Evolutionary conservation across 1,140 invertebrate species (phyloP).

Genomic region (Bombus balteatus): DNA sequence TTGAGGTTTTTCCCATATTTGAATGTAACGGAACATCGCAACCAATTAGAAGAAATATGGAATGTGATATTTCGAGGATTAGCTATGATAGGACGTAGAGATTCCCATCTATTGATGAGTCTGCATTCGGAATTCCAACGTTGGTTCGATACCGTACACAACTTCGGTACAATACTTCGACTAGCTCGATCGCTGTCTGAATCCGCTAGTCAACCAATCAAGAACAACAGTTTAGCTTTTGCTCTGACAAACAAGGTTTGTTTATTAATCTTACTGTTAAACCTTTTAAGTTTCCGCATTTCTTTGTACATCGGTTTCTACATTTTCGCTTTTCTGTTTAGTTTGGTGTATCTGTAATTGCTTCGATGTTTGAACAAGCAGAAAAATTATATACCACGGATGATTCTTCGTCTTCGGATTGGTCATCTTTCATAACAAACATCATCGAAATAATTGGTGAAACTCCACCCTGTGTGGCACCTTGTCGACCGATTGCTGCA

Average conservation of each 20-base stretch:
- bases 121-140: conserved; percentile 83
- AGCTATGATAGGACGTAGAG: conserved; percentile 82
- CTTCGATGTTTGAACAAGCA: conserved; percentile 77
- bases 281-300: conserved; percentile 17
- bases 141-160: conserved; percentile 76
- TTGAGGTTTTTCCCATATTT: conserved; percentile 84
- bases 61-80: conserved; percentile 82
- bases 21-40: conserved; percentile 78
- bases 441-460: conserved; percentile 72
- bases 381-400: conserved; percentile 71
- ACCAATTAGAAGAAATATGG: conserved; percentile 82
- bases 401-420: conserved; percentile 68
- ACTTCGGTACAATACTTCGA: conserved; percentile 65
- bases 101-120: conserved; percentile 80
- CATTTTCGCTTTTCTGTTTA: conserved; percentile 61
- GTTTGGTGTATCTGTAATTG: conserved; percentile 80
- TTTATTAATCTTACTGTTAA: conserved; percentile 4
- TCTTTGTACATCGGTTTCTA: background rate
- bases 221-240: conserved; percentile 78
- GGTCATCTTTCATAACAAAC: conserved; percentile 76
- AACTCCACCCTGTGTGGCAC: conserved; percentile 70
- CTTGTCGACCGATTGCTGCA: conserved; percentile 75
- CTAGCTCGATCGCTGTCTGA: conserved; percentile 75
- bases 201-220: conserved; percentile 71
- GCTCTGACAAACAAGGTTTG: conserved; percentile 79